These are phyloP conservation scores for Dreissena rostriformis DNA, from an alignment of 1,140 invertebrate genomes.

Conservation along the genomic window DNA sequence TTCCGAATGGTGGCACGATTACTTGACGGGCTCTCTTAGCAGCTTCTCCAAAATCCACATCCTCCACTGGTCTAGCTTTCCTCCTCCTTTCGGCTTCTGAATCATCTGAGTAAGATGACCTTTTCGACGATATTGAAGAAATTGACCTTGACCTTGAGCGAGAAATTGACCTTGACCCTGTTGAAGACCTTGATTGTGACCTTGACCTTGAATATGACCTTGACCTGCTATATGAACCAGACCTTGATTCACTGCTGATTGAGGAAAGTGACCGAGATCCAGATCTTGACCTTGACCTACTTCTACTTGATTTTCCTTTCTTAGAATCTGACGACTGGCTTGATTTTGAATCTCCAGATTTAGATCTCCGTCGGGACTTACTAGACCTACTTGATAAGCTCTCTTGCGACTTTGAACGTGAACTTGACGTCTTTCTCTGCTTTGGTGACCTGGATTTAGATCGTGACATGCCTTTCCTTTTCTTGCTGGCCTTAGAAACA, in stretches of 20 bases:
- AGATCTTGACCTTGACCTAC: slow-evolving; percentile 41
- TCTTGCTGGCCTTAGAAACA: not conserved
- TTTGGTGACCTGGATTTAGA: slow-evolving; percentile 36
- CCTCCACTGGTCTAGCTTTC: slow-evolving; percentile 31
- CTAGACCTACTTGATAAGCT: slow-evolving; percentile 10
- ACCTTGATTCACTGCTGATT: slow-evolving; percentile 44
- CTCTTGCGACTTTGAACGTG: not conserved
- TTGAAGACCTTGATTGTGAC: slow-evolving; percentile 35
- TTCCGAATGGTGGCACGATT: slow-evolving; percentile 33
- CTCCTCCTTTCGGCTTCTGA: slow-evolving; percentile 38
- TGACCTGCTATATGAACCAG: slow-evolving; percentile 27
- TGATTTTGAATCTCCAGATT: slow-evolving; percentile 2
- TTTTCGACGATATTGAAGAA: slow-evolving; percentile 44
- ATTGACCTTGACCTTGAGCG: slow-evolving; percentile 53
- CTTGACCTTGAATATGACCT: slow-evolving; percentile 41
- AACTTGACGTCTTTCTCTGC: slow-evolving; percentile 35
- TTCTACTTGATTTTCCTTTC: slow-evolving; percentile 29
- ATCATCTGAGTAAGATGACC: slow-evolving; percentile 44
- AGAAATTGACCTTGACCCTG: slow-evolving; percentile 42
- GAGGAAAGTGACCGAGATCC: slow-evolving; percentile 43
- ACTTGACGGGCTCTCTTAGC: slow-evolving; percentile 49
- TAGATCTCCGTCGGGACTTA: slow-evolving; percentile 14
- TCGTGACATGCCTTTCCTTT: slow-evolving; percentile 26
- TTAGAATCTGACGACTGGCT: slow-evolving; percentile 34
- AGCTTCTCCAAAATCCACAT: slow-evolving; percentile 52